phyloP scores from a whole-genome alignment of 2,113 vertebrate species.

The Diglossa brunneiventris region DNA sequence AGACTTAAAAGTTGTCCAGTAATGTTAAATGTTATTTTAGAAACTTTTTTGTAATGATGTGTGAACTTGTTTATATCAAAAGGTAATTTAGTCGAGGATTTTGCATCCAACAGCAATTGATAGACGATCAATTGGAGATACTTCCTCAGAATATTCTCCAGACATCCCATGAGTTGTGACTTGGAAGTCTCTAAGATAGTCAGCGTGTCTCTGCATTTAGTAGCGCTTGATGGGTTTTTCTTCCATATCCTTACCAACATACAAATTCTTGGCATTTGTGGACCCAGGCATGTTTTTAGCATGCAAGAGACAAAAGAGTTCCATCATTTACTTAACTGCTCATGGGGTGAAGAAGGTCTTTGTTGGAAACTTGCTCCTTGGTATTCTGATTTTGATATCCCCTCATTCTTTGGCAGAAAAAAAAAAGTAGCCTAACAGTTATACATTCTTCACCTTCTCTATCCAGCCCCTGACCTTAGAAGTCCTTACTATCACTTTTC shows the following conservation, averaged over 20 bases:
- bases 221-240: background rate
- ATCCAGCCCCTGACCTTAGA: background rate
- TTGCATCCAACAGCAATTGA: background rate
- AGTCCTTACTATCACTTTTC: background rate
- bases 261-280: background rate
- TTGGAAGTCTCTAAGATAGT: background rate
- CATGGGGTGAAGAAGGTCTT: background rate
- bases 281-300: background rate
- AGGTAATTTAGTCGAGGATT: background rate
- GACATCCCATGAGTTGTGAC: background rate
- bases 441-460: background rate
- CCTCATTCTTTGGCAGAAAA: background rate
- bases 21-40: background rate
- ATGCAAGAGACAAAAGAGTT: background rate
- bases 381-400: background rate
- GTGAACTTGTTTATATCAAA: background rate
- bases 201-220: background rate
- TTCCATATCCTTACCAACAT: background rate
- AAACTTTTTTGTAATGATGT: background rate
- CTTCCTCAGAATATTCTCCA: background rate
- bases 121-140: background rate
- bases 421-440: background rate
- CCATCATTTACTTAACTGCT: background rate
- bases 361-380: background rate
- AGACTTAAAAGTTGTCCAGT: background rate